These are phyloP conservation scores for Montifringilla adamsi DNA, from an alignment of 2,113 vertebrate species.

Conservation along the genomic window DNA sequence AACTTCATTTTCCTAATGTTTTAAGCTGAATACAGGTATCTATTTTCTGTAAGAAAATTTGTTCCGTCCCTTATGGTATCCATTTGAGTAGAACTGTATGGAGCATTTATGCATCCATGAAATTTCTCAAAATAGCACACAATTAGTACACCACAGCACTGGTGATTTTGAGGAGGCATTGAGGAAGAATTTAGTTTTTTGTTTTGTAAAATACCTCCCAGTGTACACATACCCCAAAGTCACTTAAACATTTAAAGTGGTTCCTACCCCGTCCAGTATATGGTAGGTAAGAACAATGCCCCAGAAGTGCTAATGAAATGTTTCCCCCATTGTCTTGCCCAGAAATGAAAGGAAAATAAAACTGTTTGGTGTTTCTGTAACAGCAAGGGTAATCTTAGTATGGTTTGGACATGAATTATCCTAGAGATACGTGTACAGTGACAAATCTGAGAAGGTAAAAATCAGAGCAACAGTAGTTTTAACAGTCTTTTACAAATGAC, in stretches of 20 bases:
- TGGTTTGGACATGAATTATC: background rate
- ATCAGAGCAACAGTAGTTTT: background rate
- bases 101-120: background rate
- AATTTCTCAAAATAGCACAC: background rate
- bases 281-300: background rate
- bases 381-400: background rate
- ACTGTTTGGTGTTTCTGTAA: background rate
- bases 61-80: accelerated
- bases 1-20: background rate
- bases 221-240: background rate
- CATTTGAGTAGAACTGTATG: background rate
- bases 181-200: background rate
- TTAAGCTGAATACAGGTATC: background rate
- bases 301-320: background rate
- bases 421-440: background rate
- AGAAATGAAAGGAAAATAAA: background rate
- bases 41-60: background rate
- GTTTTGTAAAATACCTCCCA: background rate
- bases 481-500: background rate
- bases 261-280: background rate
- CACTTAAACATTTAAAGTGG: background rate
- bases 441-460: background rate
- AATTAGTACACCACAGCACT: background rate
- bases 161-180: background rate
- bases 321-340: background rate